Conservation (phyloP, 2,888 invertebrate species). For the Odontomyia ornata region DNA sequence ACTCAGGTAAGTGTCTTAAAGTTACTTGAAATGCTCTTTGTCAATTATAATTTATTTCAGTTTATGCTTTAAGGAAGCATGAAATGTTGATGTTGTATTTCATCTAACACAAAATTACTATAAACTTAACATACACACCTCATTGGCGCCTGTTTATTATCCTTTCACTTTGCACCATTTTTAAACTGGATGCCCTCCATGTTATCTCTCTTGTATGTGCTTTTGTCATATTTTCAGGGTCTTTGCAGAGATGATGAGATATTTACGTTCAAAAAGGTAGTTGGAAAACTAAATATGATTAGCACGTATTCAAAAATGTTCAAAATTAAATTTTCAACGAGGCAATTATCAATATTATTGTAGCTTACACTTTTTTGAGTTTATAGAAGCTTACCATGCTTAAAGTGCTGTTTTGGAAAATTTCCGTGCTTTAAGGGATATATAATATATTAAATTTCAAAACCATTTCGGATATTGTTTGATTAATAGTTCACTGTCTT, state of each 20-base stretch:
- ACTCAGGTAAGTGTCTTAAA: constrained; percentile 78
- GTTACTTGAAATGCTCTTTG: background rate
- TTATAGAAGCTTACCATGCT: too few relatives aligned
- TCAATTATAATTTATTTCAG: background rate
- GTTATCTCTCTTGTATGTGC: background rate
- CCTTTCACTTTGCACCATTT: background rate
- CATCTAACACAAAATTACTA: background rate
- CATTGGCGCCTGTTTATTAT: background rate
- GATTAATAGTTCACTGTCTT: too few relatives aligned
- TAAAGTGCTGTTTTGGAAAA: too few relatives aligned
- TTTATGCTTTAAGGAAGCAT: background rate
- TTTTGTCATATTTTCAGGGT: background rate
- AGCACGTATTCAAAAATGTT: background rate
- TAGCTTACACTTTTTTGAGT: too few relatives aligned
- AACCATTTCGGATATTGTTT: too few relatives aligned
- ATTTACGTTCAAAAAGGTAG: background rate
- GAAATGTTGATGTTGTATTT: background rate
- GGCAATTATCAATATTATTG: too few relatives aligned
- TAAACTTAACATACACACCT: background rate
- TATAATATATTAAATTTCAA: too few relatives aligned
- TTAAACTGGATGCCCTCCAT: background rate
- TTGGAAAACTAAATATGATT: background rate
- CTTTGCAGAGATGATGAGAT: constrained; percentile 1
- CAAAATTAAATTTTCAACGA: too few relatives aligned
- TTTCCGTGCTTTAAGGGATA: too few relatives aligned